Evolutionary conservation across 1,140 invertebrate species (phyloP).

Genomic region (Aphelenchoides fujianensis): DNA sequence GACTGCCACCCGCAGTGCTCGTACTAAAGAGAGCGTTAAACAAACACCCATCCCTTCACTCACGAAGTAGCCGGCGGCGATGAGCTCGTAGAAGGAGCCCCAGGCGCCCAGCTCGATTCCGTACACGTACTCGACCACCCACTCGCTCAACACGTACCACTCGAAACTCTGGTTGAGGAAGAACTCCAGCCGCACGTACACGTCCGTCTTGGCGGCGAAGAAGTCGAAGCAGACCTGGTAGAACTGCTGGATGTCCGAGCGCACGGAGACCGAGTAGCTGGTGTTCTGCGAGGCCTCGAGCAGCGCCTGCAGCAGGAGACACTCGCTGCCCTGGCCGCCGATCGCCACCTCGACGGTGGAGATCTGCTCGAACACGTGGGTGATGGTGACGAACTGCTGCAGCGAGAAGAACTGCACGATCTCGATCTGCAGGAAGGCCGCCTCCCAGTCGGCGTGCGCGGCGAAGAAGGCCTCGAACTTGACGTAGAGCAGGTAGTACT

Average conservation of each 20-base stretch:
- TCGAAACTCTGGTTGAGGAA: background rate
- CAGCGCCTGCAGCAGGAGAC: slow-evolving; percentile 15
- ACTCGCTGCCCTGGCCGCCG: background rate
- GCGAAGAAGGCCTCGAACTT: background rate
- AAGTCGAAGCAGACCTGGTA: background rate
- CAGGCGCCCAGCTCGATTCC: background rate
- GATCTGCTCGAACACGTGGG: background rate
- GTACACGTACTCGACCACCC: background rate
- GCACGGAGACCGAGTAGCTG: slow-evolving; percentile 13
- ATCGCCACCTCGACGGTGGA: background rate
- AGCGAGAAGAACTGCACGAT: background rate
- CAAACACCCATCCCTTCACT: too few species aligned
- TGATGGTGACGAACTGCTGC: background rate
- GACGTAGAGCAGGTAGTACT: slow-evolving; percentile 4
- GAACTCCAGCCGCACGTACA: slow-evolving; percentile 3
- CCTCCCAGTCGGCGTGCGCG: background rate
- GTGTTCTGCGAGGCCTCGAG: slow-evolving; percentile 13
- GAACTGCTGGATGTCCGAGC: slow-evolving; percentile 14
- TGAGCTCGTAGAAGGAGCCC: background rate
- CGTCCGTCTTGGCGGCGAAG: background rate
- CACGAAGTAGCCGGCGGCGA: slow-evolving; percentile 4
- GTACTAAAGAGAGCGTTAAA: too few species aligned
- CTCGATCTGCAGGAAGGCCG: background rate
- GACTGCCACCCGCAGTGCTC: background rate
- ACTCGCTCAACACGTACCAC: background rate